These are phyloP conservation scores for Lethenteron camtschaticum DNA, from an alignment of 2,113 vertebrate species.

Conservation along the genomic window DNA sequence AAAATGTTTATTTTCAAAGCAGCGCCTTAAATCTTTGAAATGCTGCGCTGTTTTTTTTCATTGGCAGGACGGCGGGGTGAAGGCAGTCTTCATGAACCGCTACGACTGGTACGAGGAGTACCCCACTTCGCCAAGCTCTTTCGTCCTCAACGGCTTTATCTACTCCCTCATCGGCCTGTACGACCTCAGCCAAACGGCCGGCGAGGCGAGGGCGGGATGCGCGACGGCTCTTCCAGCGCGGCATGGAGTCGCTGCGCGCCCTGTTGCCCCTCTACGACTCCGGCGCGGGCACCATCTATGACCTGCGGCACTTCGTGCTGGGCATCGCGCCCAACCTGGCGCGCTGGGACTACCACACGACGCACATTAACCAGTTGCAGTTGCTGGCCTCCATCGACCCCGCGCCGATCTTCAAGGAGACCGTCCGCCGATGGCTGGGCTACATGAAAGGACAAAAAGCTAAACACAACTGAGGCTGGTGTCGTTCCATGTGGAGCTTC, in stretches of 20 bases:
- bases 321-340: constrained; percentile 81
- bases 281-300: constrained; percentile 78
- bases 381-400: constrained; percentile 59
- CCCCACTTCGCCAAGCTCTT: constrained; percentile 74
- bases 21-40: too few relatives aligned
- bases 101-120: constrained; percentile 98
- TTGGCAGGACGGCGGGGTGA: constrained; percentile 30
- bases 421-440: constrained; percentile 71
- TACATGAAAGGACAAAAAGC: constrained; percentile 73
- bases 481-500: too few relatives aligned
- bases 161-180: constrained; percentile 77
- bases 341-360: constrained; percentile 98
- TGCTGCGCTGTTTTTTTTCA: too few relatives aligned
- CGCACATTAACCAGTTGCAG: constrained; percentile 97
- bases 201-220: constrained; percentile 59
- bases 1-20: too few relatives aligned
- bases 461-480: constrained; percentile 69
- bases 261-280: constrained; percentile 92
- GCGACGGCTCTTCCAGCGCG: constrained; percentile 39
- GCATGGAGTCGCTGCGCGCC: constrained; percentile 78
- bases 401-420: constrained; percentile 62
- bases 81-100: constrained; percentile 67
- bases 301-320: constrained; percentile 83
- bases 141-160: constrained; percentile 94
- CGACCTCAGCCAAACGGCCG: constrained; percentile 69